Evolutionary conservation across 2,113 vertebrate species (phyloP).

Genomic region (Colaptes auratus): DNA sequence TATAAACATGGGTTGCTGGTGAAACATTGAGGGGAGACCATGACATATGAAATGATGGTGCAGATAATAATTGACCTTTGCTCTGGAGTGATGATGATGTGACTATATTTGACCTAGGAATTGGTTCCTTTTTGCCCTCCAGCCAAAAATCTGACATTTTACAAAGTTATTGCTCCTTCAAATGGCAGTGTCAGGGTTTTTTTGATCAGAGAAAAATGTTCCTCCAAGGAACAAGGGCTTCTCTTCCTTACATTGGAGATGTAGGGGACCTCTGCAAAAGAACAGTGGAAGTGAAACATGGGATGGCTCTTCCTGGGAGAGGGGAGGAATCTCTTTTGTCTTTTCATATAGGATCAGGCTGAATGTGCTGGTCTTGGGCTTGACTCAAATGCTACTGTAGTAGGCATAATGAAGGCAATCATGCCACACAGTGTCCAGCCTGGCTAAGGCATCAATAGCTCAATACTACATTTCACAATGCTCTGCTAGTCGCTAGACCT

Average conservation of each 20-base stretch:
- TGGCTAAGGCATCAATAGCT: neutral
- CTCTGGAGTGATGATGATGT: neutral
- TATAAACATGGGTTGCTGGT: neutral
- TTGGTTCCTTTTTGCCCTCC: neutral
- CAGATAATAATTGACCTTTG: neutral
- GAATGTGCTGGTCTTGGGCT: neutral
- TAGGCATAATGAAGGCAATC: neutral
- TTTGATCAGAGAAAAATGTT: neutral
- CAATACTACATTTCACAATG: neutral
- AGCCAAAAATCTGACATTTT: neutral
- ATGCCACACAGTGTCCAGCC: neutral
- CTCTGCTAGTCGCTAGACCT: neutral
- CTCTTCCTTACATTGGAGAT: neutral
- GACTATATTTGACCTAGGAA: neutral
- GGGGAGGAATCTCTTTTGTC: neutral
- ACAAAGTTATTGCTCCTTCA: neutral
- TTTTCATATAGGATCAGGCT: neutral
- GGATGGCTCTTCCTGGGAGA: neutral
- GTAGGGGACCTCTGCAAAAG: neutral
- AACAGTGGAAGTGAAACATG: neutral
- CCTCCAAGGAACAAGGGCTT: neutral
- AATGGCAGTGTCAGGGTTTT: neutral
- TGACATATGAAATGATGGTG: neutral
- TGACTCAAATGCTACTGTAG: neutral
- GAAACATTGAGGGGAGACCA: neutral